Evolutionary conservation across 1,140 invertebrate genomes (phyloP), one percentile per base, ranked within the genome.

Genomic region (Pogonomyrmex californicus): DNA sequence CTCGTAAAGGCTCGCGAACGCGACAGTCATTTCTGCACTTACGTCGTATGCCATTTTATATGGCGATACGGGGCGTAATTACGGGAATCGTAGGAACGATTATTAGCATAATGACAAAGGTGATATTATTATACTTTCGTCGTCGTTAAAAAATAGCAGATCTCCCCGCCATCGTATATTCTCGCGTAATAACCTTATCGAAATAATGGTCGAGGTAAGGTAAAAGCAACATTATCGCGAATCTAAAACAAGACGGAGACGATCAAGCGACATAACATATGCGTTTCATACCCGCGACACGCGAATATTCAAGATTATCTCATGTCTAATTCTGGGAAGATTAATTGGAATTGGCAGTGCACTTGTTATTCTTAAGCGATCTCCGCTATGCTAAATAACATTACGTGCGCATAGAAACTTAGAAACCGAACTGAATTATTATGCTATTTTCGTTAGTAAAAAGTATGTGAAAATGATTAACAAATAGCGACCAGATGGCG

Each of bases 191-290:
- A 62, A 83, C 44, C 68, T 83, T 83, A 83, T 83, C 79, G 44
- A 83, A 62, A 75, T 83, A 83, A 83, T 75, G 12, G 41, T 41
- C 54, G 33, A 17, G 41, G 51, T 49, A 10, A 10, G 41, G 68
- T 47, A 73, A 83, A 75, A 83, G 68, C 12, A n/a, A 54, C 33
- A 62, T 83, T 83, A 83, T 83, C 79, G 54, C 54, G 68, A 9
- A 83, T 83, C 68, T 83, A 30, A 73, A 83, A 60, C 68, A 66
- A 83, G 68, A 54, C 79, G 68, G 79, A 62, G 68, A 83, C 68
- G 68, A 83, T 83, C 79, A 83, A 56, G 79, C 68, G 79, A 83
- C 68, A 41, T 83, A 83, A 83, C 79, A 73, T 66, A 75, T 85
- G 79, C 66, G 71, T 65, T 85, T 65, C 83, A 79, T 79, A 79